phyloP scores from a whole-genome alignment of 2,888 invertebrate genomes.

The Petrophora chlorosata region DNA sequence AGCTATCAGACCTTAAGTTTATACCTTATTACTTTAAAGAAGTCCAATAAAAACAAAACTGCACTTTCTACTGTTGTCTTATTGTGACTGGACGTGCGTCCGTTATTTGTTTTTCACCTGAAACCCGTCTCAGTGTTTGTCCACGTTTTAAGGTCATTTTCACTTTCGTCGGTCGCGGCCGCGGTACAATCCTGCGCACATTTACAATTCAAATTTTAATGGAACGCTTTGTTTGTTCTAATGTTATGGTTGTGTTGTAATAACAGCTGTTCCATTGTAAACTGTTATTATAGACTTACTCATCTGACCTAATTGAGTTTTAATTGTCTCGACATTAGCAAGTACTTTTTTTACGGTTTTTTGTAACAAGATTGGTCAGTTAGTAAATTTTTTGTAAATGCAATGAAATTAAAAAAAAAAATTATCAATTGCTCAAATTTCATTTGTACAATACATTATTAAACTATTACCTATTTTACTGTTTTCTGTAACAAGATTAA shows the following conservation, averaged over 20 bases:
- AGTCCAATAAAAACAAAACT: slow-evolving; percentile 8
- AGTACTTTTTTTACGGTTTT: too few relatives aligned
- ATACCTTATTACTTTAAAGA: slow-evolving; percentile 3
- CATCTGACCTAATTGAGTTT: neutral
- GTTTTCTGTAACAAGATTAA: too few relatives aligned
- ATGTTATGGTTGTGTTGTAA: slow-evolving; percentile 28
- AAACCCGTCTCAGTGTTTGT: slow-evolving; percentile 59
- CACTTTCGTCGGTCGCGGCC: slow-evolving; percentile 62
- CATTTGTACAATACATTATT: too few relatives aligned
- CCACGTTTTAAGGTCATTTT: slow-evolving; percentile 77
- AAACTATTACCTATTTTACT: too few relatives aligned
- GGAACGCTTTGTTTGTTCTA: slow-evolving; percentile 23
- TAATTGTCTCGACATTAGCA: too few relatives aligned
- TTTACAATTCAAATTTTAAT: slow-evolving; percentile 48
- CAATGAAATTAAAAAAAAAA: too few relatives aligned
- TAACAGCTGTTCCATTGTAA: slow-evolving; percentile 7
- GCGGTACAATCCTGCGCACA: slow-evolving; percentile 49
- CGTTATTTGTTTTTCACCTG: slow-evolving; percentile 73
- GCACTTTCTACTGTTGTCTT: slow-evolving; percentile 44
- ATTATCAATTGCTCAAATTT: too few relatives aligned
- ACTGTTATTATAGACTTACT: neutral
- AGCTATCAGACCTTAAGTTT: neutral
- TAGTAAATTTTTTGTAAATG: too few relatives aligned
- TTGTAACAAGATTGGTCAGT: too few relatives aligned
- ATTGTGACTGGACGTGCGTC: slow-evolving; percentile 56